Evolutionary conservation across 2,113 vertebrate species (phyloP).

Genomic region (Pseudorhombus dupliciocellatus): DNA sequence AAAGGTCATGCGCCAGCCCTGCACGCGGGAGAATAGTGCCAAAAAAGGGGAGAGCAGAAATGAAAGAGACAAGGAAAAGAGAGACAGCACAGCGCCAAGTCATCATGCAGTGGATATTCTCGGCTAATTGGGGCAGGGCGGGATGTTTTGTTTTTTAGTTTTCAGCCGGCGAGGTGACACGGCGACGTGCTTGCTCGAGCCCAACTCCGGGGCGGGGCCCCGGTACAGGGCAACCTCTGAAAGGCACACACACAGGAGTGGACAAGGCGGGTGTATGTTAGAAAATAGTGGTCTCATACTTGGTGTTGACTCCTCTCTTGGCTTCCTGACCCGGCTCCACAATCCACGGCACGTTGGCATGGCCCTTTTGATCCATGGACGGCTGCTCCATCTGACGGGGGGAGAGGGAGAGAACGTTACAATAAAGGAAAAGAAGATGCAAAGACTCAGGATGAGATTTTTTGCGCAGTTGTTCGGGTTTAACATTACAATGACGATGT

Average conservation of each 20-base stretch:
- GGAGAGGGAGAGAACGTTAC: background rate
- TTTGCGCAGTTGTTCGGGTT: too few species aligned
- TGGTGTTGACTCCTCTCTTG: slow-evolving; percentile 99
- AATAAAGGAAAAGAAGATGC: too few species aligned
- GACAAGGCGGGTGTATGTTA: slow-evolving; percentile 90
- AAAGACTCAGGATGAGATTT: background rate
- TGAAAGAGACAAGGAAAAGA: slow-evolving; percentile 73
- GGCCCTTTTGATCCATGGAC: slow-evolving; percentile 96
- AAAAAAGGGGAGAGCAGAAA: slow-evolving; percentile 73
- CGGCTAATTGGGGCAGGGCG: slow-evolving; percentile 79
- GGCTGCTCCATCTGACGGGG: slow-evolving; percentile 93
- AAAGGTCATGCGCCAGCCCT: slow-evolving; percentile 86
- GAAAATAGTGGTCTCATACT: slow-evolving; percentile 99
- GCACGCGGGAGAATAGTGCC: slow-evolving; percentile 79
- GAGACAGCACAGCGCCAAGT: slow-evolving; percentile 82
- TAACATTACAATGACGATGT: too few species aligned
- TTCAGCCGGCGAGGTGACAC: slow-evolving; percentile 71
- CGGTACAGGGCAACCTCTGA: slow-evolving; percentile 89
- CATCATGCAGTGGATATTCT: slow-evolving; percentile 87
- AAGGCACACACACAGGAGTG: slow-evolving; percentile 95
- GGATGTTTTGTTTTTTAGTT: slow-evolving; percentile 58
- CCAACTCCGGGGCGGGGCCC: slow-evolving; percentile 83
- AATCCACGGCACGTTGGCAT: slow-evolving; percentile 98
- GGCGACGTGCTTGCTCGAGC: slow-evolving; percentile 67
- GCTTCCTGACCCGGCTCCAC: slow-evolving; percentile 99